Evolutionary conservation across 1,140 invertebrate species (phyloP).

Genomic region (Aporrectodea caliginosa): DNA sequence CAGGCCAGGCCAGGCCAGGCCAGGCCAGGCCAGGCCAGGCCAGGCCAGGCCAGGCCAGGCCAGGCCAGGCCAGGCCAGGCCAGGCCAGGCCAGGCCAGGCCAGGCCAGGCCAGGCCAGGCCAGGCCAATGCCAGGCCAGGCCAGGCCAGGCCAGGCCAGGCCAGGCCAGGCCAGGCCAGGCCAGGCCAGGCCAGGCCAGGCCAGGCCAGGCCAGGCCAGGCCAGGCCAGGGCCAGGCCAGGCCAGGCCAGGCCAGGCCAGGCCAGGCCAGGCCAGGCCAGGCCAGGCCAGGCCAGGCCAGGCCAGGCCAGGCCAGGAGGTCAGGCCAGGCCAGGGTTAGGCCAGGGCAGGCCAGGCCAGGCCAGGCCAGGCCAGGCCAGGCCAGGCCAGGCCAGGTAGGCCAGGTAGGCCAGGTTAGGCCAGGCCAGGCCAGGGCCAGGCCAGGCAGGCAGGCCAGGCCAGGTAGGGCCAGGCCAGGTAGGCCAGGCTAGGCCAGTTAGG

Average conservation of each 20-base stretch:
- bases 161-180: slow-evolving; percentile 33
- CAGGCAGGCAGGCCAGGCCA: no score
- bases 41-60: slow-evolving; percentile 38
- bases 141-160: slow-evolving; percentile 34
- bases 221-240: slow-evolving; percentile 37
- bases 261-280: no score
- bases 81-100: slow-evolving; percentile 26
- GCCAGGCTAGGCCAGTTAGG: no score
- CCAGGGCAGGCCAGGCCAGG: no score
- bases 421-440: slow-evolving; percentile 39
- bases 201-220: slow-evolving; percentile 34
- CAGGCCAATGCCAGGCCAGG: slow-evolving; percentile 30
- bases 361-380: no score
- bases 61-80: slow-evolving; percentile 33
- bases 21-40: slow-evolving; percentile 41
- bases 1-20: slow-evolving; percentile 35
- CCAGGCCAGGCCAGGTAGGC: no score
- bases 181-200: slow-evolving; percentile 32
- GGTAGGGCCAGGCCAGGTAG: no score
- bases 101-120: slow-evolving; percentile 28
- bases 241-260: no score
- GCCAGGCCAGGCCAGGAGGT: slow-evolving; percentile 40
- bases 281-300: no score
- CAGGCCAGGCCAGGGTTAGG: slow-evolving; percentile 42
- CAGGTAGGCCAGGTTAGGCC: slow-evolving; percentile 37